Percentiles rank a stretch among this genome's conserved stretches.
These are phyloP conservation scores for Zosterops lateralis DNA, from an alignment of 2,113 vertebrate genomes.

Conservation along the genomic window DNA sequence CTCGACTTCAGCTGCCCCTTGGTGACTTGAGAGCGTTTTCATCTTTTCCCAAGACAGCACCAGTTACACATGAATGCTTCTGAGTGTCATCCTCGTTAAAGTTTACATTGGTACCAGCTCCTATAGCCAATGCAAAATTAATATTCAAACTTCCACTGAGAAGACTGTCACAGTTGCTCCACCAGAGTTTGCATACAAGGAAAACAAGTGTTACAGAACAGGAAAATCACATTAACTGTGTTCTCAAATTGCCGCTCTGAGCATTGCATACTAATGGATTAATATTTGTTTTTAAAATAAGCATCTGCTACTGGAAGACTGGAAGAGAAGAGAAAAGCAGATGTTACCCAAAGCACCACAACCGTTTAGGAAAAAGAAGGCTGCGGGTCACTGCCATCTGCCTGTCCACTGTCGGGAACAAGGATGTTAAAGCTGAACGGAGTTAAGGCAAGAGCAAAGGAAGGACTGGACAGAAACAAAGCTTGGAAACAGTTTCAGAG, in stretches of 20 bases:
- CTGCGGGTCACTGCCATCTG: background rate
- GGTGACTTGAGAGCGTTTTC: background rate
- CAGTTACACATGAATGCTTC: background rate
- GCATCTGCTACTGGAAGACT: slow-evolving; percentile 43
- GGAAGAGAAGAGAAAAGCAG: background rate
- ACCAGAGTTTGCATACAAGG: slow-evolving; percentile 52
- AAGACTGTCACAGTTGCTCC: slow-evolving; percentile 39
- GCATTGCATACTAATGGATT: slow-evolving; percentile 58
- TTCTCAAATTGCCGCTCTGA: slow-evolving; percentile 50
- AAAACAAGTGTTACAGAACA: slow-evolving; percentile 57
- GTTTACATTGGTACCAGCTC: background rate
- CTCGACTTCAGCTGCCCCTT: background rate
- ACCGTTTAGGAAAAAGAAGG: background rate
- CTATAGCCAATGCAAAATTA: slow-evolving; percentile 1
- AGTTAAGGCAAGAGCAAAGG: background rate
- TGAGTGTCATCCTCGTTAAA: background rate
- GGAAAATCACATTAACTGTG: slow-evolving; percentile 55
- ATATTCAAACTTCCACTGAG: slow-evolving; percentile 30
- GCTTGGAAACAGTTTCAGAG: background rate
- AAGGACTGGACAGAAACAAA: background rate
- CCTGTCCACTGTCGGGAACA: background rate
- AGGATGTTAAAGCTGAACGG: fast-evolving
- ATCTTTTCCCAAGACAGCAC: background rate
- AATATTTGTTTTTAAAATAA: slow-evolving; percentile 64
- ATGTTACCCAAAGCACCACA: background rate